These are phyloP conservation scores for Danaus melanippus DNA, from an alignment of 1,140 invertebrate genomes.

Conservation along the genomic window DNA sequence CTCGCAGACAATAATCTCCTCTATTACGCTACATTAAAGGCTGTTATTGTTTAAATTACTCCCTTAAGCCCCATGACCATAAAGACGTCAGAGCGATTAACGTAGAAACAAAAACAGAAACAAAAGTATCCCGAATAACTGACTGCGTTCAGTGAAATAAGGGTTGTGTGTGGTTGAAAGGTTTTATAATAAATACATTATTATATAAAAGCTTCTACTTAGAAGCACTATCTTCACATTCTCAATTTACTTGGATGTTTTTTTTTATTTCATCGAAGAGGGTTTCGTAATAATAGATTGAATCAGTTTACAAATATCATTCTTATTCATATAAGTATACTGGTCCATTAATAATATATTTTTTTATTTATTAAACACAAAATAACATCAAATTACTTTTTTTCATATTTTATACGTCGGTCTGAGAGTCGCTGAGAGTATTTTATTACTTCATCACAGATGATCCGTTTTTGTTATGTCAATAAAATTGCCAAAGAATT, in stretches of 20 bases:
- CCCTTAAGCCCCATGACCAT: constrained; percentile 4
- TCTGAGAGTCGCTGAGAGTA: no score
- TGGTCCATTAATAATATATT: no score
- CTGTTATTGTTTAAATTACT: no score
- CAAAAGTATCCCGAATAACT: constrained; percentile 29
- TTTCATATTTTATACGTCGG: no score
- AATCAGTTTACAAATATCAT: not conserved
- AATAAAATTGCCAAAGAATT: constrained; percentile 3
- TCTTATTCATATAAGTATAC: no score
- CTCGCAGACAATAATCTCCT: no score
- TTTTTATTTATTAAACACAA: not conserved
- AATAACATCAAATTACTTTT: not conserved
- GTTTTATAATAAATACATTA: not conserved
- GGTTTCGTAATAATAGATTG: not conserved
- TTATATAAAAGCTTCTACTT: not conserved
- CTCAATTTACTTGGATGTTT: not conserved
- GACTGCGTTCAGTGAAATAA: constrained; percentile 18
- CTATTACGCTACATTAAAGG: no score
- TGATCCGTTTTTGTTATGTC: not conserved
- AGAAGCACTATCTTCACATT: no score
- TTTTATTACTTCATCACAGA: not conserved
- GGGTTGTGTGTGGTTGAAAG: constrained; percentile 12
- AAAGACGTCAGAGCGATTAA: constrained; percentile 31
- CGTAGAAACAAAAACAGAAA: constrained; percentile 30
- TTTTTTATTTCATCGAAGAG: no score